Evolutionary conservation across 2,888 invertebrate genomes (phyloP).

Genomic region (Heliconius aoede): DNA sequence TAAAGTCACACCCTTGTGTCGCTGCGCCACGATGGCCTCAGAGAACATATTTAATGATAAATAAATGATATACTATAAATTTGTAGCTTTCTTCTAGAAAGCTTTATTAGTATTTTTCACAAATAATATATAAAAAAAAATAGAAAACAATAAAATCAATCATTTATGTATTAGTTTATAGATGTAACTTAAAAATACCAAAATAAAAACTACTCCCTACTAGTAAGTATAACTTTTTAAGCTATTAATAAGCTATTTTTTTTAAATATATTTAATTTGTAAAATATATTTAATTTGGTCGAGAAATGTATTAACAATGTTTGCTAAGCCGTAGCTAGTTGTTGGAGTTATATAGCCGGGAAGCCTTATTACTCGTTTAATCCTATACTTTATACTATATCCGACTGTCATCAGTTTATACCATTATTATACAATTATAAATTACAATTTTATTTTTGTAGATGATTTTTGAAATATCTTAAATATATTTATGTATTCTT

Average conservation of each 20-base stretch:
- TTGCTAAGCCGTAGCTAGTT: conserved; percentile 1
- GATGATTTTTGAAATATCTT: not conserved
- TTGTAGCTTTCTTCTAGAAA: not conserved
- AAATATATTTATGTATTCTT: not conserved
- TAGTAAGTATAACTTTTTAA: too few species aligned
- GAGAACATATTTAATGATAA: too few species aligned
- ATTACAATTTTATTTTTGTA: conserved; percentile 21
- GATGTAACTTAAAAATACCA: too few species aligned
- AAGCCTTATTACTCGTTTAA: conserved; percentile 27
- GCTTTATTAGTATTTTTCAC: not conserved
- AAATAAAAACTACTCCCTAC: too few species aligned
- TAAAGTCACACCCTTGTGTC: too few species aligned
- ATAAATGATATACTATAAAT: too few species aligned
- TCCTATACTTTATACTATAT: conserved; percentile 20
- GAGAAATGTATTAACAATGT: conserved; percentile 20
- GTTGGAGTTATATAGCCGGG: conserved; percentile 13
- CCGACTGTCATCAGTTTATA: conserved; percentile 28
- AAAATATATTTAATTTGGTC: conserved; percentile 1
- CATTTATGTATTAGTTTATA: too few species aligned
- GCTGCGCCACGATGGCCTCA: too few species aligned
- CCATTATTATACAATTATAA: conserved; percentile 30
- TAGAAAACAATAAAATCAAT: too few species aligned
- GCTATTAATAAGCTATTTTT: too few species aligned
- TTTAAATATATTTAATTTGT: too few species aligned
- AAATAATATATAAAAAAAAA: not conserved